Percentiles rank a stretch among this genome's conserved stretches.
These are phyloP conservation scores for Aphelenchoides bicaudatus DNA, from an alignment of 2,888 invertebrate species.

Conservation along the genomic window DNA sequence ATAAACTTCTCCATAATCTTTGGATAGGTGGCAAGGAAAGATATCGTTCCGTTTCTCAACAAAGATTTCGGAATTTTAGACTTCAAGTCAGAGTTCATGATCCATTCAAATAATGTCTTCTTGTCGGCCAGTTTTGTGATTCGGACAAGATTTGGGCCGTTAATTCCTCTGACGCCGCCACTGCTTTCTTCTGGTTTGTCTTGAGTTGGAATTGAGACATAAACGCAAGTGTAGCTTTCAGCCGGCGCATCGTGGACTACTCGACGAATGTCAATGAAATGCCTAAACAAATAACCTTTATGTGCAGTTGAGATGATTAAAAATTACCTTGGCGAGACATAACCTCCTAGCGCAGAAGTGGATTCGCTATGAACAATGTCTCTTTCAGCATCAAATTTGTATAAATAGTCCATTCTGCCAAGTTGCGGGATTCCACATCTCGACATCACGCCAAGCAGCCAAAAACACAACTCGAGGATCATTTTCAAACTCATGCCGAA, in stretches of 20 bases:
- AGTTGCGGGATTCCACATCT: conserved; percentile 47
- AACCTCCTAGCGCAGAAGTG: conserved; percentile 52
- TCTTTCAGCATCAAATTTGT: conserved; percentile 30
- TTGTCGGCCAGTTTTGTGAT: conserved; percentile 20
- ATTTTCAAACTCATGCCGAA: conserved; percentile 36
- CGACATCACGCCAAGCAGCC: conserved; percentile 47
- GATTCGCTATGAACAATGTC: conserved; percentile 48
- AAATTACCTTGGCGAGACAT: conserved; percentile 44
- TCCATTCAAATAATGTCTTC: conserved; percentile 35
- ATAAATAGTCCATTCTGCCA: conserved; percentile 11
- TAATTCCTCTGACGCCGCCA: conserved; percentile 33
- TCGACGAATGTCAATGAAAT: conserved; percentile 34
- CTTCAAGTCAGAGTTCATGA: conserved; percentile 44
- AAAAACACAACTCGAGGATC: conserved; percentile 38
- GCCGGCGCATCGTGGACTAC: conserved; percentile 22
- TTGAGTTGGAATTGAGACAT: conserved; percentile 28
- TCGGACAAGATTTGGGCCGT: conserved; percentile 37
- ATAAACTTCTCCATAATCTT: conserved; percentile 24
- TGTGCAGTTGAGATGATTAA: not conserved
- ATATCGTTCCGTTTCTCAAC: conserved; percentile 30
- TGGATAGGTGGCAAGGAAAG: conserved; percentile 28
- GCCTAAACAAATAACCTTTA: conserved; percentile 22
- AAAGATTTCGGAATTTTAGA: conserved; percentile 30
- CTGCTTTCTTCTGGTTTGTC: conserved; percentile 10
- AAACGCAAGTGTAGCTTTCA: conserved; percentile 23